Evolutionary conservation across 2,113 vertebrate genomes (phyloP), one percentile per base, ranked within the genome.

Genomic region (Periophthalmodon schlosseri): DNA sequence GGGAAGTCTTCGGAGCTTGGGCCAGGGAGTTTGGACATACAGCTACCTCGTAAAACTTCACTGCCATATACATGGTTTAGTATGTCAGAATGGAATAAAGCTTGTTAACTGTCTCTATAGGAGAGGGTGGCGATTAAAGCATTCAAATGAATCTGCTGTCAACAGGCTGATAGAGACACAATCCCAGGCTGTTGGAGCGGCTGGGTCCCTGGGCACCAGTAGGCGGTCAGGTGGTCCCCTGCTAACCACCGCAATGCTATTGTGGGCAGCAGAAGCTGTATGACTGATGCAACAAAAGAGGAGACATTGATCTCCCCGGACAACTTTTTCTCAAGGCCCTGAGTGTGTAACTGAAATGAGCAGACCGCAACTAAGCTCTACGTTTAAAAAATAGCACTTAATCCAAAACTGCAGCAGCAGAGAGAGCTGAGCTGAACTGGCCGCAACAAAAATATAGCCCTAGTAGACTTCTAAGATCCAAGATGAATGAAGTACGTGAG

Each of bases 201-300:
- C 74, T 56, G 78, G 69, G 73, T 79, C 76, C 77, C 73, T 49
- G 49, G 69, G 82, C 80, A 86, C 78, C 74, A 77, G 78, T 81
- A 85, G 84, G 89, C 85, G 78, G 82, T 93, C 93, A 93, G 91
- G 90, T 94, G 92, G 90, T 92, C 85, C 68, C 75, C 77, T 80
- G 75, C 76, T 79, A 84, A 76, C 84, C 83, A 75, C 83, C 80
- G 81, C 70, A 23, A 74, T 69, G 86, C 86, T 84, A 83, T 86
- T 91, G 86, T 92, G 90, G 78, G 66, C 76, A 67, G 88, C 79
- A 81, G 85, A 88, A 84, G 82, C 88, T 78, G 86, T 87, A 87
- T 84, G 90, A 89, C 87, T 86, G 90, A 84, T 83, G 80, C 72
- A 73, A 93, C 89, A 92, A 92, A 92, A 87, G 91, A 86, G 73